phyloP scores from a whole-genome alignment of 2,888 invertebrate species.

The Bombyx huttoni region DNA sequence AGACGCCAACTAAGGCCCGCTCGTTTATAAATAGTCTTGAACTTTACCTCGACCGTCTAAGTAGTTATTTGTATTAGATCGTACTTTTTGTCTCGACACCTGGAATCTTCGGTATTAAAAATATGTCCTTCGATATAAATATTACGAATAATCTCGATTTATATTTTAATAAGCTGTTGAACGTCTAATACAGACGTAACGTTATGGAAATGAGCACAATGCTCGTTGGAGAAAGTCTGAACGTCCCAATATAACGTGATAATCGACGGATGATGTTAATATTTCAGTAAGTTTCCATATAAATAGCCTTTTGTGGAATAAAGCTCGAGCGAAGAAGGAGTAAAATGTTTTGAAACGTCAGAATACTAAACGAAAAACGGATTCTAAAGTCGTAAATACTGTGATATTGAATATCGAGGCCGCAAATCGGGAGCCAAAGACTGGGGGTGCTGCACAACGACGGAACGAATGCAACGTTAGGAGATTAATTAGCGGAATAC shows the following conservation, averaged over 20 bases:
- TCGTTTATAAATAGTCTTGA: slow-evolving; percentile 69
- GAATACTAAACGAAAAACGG: slow-evolving; percentile 5
- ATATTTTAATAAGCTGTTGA: slow-evolving; percentile 30
- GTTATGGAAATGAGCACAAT: slow-evolving; percentile 61
- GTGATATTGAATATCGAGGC: slow-evolving; percentile 39
- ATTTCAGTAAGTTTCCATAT: slow-evolving; percentile 63
- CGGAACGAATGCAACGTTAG: slow-evolving; percentile 25
- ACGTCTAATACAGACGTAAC: slow-evolving; percentile 39
- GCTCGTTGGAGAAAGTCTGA: slow-evolving; percentile 49
- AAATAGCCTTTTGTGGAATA: slow-evolving; percentile 39
- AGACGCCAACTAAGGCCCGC: slow-evolving; percentile 52
- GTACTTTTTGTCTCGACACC: slow-evolving; percentile 34
- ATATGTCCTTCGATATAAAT: slow-evolving; percentile 13
- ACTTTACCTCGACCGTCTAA: slow-evolving; percentile 55
- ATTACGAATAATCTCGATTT: slow-evolving; percentile 23
- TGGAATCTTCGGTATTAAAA: slow-evolving; percentile 10
- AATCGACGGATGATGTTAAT: slow-evolving; percentile 61
- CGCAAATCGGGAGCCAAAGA: slow-evolving; percentile 18
- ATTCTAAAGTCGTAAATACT: slow-evolving; percentile 41
- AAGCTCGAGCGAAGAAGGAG: slow-evolving; percentile 28
- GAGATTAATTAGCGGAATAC: slow-evolving; percentile 47
- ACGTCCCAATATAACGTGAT: slow-evolving; percentile 64
- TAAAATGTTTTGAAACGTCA: slow-evolving; percentile 37
- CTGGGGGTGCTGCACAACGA: slow-evolving; percentile 27
- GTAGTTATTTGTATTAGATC: slow-evolving; percentile 52